These are phyloP conservation scores for Melolontha melolontha DNA, from an alignment of 2,888 invertebrate genomes.

Conservation along the genomic window DNA sequence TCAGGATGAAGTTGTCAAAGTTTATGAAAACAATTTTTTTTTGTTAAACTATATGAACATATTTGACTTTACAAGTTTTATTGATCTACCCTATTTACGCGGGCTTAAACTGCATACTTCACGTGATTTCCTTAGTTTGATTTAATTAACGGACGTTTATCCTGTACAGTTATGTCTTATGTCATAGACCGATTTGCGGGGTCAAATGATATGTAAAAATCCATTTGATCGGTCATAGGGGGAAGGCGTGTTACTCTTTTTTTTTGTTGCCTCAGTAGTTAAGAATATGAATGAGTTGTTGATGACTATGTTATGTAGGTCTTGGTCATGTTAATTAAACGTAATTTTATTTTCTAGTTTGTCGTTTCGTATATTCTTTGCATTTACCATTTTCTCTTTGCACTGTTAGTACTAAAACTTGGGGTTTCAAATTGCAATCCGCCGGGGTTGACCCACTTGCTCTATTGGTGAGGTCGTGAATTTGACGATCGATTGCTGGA, in stretches of 20 bases:
- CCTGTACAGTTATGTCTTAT: conserved; percentile 5
- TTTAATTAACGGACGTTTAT: conserved; percentile 2
- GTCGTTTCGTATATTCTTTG: background rate
- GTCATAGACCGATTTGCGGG: background rate
- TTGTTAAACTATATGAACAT: no score
- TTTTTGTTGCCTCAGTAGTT: background rate
- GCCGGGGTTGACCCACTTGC: conserved; percentile 43
- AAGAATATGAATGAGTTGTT: conserved; percentile 2
- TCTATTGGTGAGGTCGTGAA: conserved; percentile 42
- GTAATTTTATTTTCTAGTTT: background rate
- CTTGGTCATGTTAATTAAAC: background rate
- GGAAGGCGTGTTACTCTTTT: background rate
- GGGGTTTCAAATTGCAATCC: conserved; percentile 13
- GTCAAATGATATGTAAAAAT: conserved; percentile 1
- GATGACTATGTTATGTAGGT: background rate
- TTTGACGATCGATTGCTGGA: conserved; percentile 44
- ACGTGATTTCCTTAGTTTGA: background rate
- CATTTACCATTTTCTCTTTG: background rate
- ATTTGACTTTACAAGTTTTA: conserved; percentile 3
- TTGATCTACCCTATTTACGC: background rate
- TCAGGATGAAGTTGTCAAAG: background rate
- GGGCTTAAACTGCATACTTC: background rate
- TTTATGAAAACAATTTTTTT: no score
- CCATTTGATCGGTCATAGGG: background rate
- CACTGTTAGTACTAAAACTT: background rate